Evolutionary conservation across 2,797 vertebrate species (phyloP).

Genomic region (Macrochelys suwanniensis): DNA sequence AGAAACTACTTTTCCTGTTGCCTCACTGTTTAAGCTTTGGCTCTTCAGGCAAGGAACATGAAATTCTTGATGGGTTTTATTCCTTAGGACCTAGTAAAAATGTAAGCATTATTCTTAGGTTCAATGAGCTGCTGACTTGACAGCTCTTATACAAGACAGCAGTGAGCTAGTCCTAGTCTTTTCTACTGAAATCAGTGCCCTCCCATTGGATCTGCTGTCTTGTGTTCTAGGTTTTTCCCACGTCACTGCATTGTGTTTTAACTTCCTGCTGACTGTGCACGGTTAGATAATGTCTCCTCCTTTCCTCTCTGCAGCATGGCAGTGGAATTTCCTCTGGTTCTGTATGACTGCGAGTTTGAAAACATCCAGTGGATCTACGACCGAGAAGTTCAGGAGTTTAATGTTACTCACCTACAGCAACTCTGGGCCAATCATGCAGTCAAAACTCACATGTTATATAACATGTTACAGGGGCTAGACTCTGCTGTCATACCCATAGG

Average conservation of each 20-base stretch:
- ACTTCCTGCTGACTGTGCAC: neutral
- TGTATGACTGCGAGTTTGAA: constrained; percentile 91
- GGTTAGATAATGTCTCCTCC: neutral
- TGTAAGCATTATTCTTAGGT: neutral
- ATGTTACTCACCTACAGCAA: constrained; percentile 88
- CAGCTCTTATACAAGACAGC: neutral
- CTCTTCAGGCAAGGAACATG: neutral
- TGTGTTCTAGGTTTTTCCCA: accelerated
- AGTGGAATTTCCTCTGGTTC: constrained; percentile 93
- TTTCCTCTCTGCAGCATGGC: constrained; percentile 89
- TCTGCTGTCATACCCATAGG: constrained; percentile 58
- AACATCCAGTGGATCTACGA: constrained; percentile 88
- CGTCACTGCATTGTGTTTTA: neutral
- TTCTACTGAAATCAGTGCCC: neutral
- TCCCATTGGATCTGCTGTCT: neutral
- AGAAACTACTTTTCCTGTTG: neutral
- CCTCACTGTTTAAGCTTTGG: neutral
- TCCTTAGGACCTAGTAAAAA: neutral
- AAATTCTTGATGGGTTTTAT: neutral
- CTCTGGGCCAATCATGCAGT: constrained; percentile 91
- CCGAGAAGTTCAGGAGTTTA: constrained; percentile 83
- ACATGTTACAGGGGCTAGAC: constrained; percentile 89
- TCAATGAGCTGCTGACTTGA: neutral
- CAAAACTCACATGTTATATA: constrained; percentile 86
- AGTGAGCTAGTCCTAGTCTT: neutral